Evolutionary conservation across 2,888 invertebrate genomes (phyloP).

Genomic region (Apodemia duryi): DNA sequence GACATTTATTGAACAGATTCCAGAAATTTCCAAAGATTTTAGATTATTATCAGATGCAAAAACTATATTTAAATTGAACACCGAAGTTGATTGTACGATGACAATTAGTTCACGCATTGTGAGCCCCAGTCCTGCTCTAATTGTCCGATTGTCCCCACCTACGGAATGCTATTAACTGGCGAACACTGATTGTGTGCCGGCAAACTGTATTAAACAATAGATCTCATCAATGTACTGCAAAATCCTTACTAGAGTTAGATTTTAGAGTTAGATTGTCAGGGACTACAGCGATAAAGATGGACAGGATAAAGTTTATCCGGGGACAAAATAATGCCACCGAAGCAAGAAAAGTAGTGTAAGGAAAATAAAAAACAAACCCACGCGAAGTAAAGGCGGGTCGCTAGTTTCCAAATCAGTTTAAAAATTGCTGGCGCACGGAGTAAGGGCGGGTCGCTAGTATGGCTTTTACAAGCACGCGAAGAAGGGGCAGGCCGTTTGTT

Average conservation of each 20-base stretch:
- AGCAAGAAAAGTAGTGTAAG: too few species aligned
- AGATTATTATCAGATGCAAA: background rate
- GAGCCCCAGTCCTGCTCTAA: conserved; percentile 9
- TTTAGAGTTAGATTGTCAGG: background rate
- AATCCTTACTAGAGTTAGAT: background rate
- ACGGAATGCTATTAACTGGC: background rate
- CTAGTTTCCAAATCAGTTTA: too few species aligned
- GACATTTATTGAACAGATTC: too few species aligned
- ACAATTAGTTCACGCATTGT: conserved; percentile 11
- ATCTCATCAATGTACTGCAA: background rate
- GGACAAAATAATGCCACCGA: too few species aligned
- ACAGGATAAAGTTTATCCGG: background rate
- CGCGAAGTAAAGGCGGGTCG: too few species aligned
- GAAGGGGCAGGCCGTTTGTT: background rate
- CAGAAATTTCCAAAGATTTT: background rate
- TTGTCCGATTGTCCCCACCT: conserved; percentile 12
- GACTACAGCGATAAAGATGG: background rate
- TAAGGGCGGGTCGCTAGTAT: background rate
- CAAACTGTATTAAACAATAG: conserved; percentile 11
- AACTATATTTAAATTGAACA: background rate
- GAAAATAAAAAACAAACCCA: too few species aligned
- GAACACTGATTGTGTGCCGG: conserved; percentile 1
- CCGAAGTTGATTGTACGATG: conserved; percentile 1
- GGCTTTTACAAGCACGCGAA: too few species aligned
- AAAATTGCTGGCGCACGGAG: too few species aligned